Percentiles rank a stretch among this genome's conserved stretches.
Evolutionary conservation across 1,140 invertebrate species (phyloP).

Genomic region (Grapholita molesta): DNA sequence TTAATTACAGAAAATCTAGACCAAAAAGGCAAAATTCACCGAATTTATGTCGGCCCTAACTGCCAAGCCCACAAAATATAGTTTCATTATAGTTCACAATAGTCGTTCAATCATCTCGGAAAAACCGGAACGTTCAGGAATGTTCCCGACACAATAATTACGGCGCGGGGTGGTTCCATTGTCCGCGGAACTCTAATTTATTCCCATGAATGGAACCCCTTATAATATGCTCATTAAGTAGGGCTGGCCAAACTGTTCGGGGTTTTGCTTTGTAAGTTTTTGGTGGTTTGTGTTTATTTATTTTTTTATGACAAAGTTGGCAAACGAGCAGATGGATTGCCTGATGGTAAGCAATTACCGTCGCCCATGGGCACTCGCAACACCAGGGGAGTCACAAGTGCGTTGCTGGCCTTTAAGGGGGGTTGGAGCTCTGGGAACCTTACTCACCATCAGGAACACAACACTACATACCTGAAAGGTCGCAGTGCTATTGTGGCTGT

Average conservation of each 20-base stretch:
- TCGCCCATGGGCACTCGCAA: too few species aligned
- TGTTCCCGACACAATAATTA: conserved; percentile 16
- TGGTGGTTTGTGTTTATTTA: not conserved
- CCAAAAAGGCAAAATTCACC: not conserved
- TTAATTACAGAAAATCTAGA: not conserved
- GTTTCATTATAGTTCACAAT: conserved; percentile 9
- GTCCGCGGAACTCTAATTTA: conserved; percentile 37
- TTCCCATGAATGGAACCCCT: conserved; percentile 37
- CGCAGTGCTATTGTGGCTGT: too few species aligned
- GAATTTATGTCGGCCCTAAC: not conserved
- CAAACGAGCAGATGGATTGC: too few species aligned
- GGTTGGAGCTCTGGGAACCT: too few species aligned
- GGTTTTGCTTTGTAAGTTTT: not conserved
- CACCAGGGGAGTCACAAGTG: too few species aligned
- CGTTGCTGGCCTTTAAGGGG: too few species aligned
- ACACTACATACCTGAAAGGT: too few species aligned
- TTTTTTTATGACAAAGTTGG: not conserved
- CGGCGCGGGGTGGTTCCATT: conserved; percentile 22
- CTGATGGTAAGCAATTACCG: too few species aligned
- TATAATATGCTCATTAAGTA: conserved; percentile 40
- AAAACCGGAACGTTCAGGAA: too few species aligned
- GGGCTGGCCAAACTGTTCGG: not conserved
- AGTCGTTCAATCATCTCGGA: conserved; percentile 7
- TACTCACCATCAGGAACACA: too few species aligned
- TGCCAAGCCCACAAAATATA: not conserved